Conservation (phyloP, 2,888 invertebrate species). For the Fragum sueziense region DNA sequence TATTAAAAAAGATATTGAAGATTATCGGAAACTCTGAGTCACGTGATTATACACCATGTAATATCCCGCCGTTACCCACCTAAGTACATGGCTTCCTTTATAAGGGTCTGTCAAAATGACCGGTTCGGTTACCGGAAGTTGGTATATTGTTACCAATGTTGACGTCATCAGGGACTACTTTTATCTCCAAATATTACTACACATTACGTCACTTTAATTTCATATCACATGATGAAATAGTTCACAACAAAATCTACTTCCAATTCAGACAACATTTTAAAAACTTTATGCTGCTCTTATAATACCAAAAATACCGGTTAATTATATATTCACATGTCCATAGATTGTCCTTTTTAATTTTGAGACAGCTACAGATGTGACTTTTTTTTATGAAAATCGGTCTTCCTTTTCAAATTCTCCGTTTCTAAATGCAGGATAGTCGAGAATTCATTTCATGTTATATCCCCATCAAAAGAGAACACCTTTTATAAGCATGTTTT, state of each 20-base stretch:
- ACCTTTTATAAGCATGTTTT: no score
- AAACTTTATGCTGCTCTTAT: not conserved
- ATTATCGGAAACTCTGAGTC: no score
- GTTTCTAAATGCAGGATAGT: not conserved
- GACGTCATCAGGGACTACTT: constrained; percentile 1
- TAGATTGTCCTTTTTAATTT: not conserved
- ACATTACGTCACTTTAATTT: not conserved
- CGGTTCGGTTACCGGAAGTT: constrained; percentile 40
- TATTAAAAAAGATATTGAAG: no score
- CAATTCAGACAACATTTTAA: not conserved
- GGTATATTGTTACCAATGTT: constrained; percentile 14
- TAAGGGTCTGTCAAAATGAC: constrained; percentile 64
- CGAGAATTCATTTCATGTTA: no score
- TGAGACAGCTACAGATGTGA: not conserved
- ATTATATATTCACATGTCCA: not conserved
- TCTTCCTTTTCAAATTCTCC: no score
- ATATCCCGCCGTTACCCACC: no score
- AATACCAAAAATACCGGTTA: no score
- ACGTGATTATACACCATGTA: no score
- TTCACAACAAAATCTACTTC: not conserved
- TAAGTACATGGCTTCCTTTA: constrained; percentile 65
- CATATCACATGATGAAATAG: not conserved
- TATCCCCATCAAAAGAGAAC: no score
- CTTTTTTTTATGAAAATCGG: not conserved
- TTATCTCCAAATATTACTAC: not conserved